These are phyloP conservation scores for Danionella cerebrum DNA, from an alignment of 2,113 vertebrate species.

Conservation along the genomic window DNA sequence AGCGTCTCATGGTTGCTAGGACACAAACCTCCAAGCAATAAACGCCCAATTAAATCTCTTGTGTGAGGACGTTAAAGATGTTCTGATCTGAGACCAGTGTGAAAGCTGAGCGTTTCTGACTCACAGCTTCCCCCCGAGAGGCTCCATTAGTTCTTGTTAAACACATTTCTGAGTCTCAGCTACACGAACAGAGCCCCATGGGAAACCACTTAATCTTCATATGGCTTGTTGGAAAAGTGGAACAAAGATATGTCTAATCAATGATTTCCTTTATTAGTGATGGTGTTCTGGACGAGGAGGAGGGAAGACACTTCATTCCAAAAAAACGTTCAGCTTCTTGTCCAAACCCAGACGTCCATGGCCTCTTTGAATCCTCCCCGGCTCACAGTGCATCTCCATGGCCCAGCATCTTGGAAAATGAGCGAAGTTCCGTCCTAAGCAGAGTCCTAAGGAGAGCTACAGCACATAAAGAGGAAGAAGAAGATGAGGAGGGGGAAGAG, in stretches of 20 bases:
- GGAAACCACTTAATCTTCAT: too few relatives aligned
- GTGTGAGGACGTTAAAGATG: background rate
- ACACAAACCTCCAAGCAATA: conserved; percentile 21
- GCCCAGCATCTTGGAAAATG: background rate
- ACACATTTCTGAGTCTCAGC: background rate
- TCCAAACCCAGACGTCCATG: conserved; percentile 38
- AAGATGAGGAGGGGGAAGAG: background rate
- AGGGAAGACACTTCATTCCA: background rate
- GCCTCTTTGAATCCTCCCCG: background rate
- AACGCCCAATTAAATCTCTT: conserved; percentile 27
- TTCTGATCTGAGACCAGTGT: background rate
- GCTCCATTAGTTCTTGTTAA: conserved; percentile 16
- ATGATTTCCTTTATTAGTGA: background rate
- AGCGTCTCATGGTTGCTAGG: conserved; percentile 26
- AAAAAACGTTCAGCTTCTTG: conserved; percentile 48
- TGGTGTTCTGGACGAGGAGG: background rate
- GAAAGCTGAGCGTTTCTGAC: background rate
- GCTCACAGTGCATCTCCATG: background rate
- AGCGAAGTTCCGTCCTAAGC: conserved; percentile 27
- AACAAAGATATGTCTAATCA: background rate
- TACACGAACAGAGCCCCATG: background rate
- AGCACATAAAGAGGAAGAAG: background rate
- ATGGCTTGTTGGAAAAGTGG: too few relatives aligned
- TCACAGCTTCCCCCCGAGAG: background rate
- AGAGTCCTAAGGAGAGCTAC: conserved; percentile 32